Base-by-base conservation (phyloP, 2,113 vertebrate species). In the Clarias macrocephalus region DNA sequence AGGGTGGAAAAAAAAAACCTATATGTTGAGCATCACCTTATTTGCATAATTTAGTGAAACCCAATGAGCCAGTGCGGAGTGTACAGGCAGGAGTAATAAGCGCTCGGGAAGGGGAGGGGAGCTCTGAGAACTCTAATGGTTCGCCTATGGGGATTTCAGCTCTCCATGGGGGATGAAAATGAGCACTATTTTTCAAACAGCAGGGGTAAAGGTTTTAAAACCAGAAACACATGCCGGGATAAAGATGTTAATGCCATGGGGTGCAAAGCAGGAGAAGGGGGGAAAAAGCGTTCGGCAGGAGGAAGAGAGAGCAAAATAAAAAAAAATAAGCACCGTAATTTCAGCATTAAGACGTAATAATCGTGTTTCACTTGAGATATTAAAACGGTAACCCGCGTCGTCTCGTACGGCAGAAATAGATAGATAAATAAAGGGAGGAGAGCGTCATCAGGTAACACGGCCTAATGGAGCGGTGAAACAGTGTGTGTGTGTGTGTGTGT, bases 141-240 rank as follows among this genome's bases (percentile, higher is more conserved):
- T 97, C 96, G 98, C 98, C 98, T 98, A 98, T 99, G 98, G 98
- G 98, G 98, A 99, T 98, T 99, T 99, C 97, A 97, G 96, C 97
- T 97, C 98, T 97, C 98, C 98, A 98, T 98, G 98, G 98, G 98
- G 98, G 97, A 97, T 93, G 97, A 97, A 99, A 98, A 99, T 99
- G 98, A 99, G 98, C 98, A 99, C 99, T 99, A 99, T 99, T 99
- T 99, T 99, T 99, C 98, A 99, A 99, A 99, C 98, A 99, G 98
- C 98, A 96, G 98, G 98, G 98, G 98, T 98, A 99, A 99, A 99
- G 98, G 98, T 99, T 99, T 99, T 98, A 99, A 98, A 98, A 99
- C 97, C 97, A 97, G 97, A 97, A 99, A 97, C 98, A 98, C 98
- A 99, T 97, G 98, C 97, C 97, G 98, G 97, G 98, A 99, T 99